These are phyloP conservation scores for Lapara coniferarum DNA, from an alignment of 2,888 invertebrate genomes.

Conservation along the genomic window DNA sequence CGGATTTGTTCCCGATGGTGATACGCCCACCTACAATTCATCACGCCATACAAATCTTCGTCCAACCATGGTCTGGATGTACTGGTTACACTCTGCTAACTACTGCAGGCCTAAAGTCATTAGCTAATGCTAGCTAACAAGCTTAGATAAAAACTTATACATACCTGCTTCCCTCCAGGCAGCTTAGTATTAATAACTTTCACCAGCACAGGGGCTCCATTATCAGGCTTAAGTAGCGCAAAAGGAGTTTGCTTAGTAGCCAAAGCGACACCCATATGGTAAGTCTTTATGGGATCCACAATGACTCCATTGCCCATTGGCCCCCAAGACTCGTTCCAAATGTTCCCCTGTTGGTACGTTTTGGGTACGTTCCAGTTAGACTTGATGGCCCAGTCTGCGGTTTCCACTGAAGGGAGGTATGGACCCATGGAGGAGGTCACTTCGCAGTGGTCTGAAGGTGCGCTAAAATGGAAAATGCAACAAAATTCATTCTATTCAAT, in stretches of 20 bases:
- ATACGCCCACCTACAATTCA: no score
- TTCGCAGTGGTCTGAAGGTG: slow-evolving; percentile 64
- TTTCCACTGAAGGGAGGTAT: slow-evolving; percentile 52
- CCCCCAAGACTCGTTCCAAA: slow-evolving; percentile 44
- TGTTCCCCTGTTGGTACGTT: slow-evolving; percentile 30
- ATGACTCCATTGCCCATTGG: slow-evolving; percentile 79
- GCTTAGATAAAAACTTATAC: neutral
- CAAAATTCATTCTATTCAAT: neutral
- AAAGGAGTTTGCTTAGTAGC: slow-evolving; percentile 87
- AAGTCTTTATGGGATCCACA: slow-evolving; percentile 88
- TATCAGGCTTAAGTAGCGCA: slow-evolving; percentile 86
- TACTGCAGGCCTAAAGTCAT: no score
- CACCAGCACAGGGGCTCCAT: slow-evolving; percentile 87
- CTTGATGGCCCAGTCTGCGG: slow-evolving; percentile 30
- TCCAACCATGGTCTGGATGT: no score
- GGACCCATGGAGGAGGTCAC: slow-evolving; percentile 72
- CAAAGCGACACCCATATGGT: slow-evolving; percentile 87
- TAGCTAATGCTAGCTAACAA: no score
- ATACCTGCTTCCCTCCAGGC: slow-evolving; percentile 78
- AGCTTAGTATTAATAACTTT: slow-evolving; percentile 84
- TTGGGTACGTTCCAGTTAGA: slow-evolving; percentile 50
- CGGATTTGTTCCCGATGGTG: no score
- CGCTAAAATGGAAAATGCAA: slow-evolving; percentile 42
- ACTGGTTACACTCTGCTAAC: no score
- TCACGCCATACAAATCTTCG: no score